Percentiles rank a stretch among this genome's conserved stretches.
Conservation (phyloP, 2,797 vertebrate species). For the Otus scops region DNA sequence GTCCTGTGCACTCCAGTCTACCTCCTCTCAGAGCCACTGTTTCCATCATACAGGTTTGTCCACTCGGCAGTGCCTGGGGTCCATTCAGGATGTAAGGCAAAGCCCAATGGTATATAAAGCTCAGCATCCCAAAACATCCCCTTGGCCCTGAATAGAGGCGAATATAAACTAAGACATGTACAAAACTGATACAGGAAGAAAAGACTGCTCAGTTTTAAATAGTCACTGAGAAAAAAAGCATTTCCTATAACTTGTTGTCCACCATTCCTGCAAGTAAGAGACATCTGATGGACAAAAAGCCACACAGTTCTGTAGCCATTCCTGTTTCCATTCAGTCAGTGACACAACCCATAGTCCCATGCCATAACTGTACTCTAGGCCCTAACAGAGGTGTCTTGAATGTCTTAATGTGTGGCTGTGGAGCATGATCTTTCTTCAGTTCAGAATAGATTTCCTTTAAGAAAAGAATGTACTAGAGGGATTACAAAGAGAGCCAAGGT, state of each 20-base stretch:
- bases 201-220: neutral
- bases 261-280: neutral
- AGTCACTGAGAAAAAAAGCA: neutral
- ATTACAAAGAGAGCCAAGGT: neutral
- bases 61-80: neutral
- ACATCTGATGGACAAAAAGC: neutral
- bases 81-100: neutral
- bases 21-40: neutral
- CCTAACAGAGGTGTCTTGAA: neutral
- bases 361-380: neutral
- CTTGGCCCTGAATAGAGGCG: neutral
- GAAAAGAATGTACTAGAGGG: neutral
- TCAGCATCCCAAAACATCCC: neutral
- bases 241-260: neutral
- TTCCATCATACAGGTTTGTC: neutral
- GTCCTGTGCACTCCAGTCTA: neutral
- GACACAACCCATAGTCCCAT: neutral
- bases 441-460: neutral
- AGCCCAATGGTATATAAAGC: neutral
- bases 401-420: neutral
- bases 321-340: neutral
- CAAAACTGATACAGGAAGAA: neutral
- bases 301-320: neutral
- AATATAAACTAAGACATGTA: neutral
- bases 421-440: neutral